Percentiles rank a stretch among this genome's conserved stretches.
Conservation (phyloP, 1,140 invertebrate genomes). For the Rhopalosiphum maidis region DNA sequence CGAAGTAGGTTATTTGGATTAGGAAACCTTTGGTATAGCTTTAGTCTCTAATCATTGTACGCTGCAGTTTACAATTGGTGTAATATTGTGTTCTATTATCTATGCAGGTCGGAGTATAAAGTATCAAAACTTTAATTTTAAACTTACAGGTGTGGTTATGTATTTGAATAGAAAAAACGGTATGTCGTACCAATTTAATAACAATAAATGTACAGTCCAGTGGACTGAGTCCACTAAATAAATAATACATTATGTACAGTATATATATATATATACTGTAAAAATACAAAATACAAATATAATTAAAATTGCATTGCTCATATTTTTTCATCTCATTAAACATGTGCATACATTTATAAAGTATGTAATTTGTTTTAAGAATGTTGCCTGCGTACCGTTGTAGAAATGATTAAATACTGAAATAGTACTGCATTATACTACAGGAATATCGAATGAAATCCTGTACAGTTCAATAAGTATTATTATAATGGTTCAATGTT, state of each 20-base stretch:
- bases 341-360: background rate
- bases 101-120: background rate
- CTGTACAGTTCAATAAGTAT: background rate
- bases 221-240: background rate
- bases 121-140: background rate
- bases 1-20: background rate
- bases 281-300: background rate
- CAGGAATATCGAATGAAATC: background rate
- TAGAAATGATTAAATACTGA: conserved; percentile 19
- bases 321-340: background rate
- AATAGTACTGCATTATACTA: background rate
- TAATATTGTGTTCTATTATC: background rate
- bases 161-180: no score
- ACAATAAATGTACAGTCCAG: background rate
- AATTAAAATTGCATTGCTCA: background rate
- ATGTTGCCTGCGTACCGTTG: background rate
- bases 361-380: background rate
- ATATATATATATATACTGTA: background rate
- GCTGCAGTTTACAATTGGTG: background rate
- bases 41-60: no score
- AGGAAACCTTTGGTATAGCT: background rate
- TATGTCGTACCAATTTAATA: background rate
- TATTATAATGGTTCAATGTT: conserved; percentile 9
- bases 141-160: no score
- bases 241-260: background rate